A percentile compares a stretch with the other conserved stretches of the same genome.
phyloP scores from a whole-genome alignment of 1,140 invertebrate genomes.

The Archegozetes longisetosus region DNA sequence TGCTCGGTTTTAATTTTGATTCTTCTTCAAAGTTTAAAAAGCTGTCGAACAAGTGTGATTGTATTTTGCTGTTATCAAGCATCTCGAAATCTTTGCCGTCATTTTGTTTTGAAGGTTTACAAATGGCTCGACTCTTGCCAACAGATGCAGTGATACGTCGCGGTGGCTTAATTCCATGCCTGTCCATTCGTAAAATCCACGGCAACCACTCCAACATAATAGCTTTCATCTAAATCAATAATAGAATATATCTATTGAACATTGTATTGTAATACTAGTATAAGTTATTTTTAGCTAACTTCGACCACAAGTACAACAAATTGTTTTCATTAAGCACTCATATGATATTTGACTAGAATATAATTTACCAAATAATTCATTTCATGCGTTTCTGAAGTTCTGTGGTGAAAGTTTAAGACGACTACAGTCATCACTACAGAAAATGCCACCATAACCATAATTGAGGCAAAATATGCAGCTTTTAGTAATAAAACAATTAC shows the following conservation, averaged over 20 bases:
- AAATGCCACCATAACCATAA: conserved; percentile 99
- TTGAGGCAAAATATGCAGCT: conserved; percentile 99
- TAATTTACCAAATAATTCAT: conserved; percentile 89
- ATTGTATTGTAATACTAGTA: no score
- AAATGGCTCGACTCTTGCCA: background rate
- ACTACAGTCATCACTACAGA: conserved; percentile 97
- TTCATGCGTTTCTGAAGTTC: conserved; percentile 90
- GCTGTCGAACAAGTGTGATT: no score
- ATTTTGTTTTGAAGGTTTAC: background rate
- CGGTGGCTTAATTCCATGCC: conserved; percentile 32
- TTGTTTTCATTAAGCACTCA: background rate
- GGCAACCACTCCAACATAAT: conserved; percentile 83
- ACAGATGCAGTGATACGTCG: background rate
- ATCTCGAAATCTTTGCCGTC: background rate
- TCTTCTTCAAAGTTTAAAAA: background rate
- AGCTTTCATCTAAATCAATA: conserved; percentile 55
- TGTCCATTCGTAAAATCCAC: conserved; percentile 61
- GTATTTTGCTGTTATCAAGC: background rate
- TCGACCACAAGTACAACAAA: no score
- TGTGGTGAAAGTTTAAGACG: conserved; percentile 98
- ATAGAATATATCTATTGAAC: background rate
- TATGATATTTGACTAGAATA: background rate
- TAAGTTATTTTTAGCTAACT: no score
- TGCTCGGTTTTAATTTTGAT: background rate
- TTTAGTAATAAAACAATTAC: conserved; percentile 22